Conservation (phyloP, 1,140 invertebrate species). For the Drosophila ogumai region DNA sequence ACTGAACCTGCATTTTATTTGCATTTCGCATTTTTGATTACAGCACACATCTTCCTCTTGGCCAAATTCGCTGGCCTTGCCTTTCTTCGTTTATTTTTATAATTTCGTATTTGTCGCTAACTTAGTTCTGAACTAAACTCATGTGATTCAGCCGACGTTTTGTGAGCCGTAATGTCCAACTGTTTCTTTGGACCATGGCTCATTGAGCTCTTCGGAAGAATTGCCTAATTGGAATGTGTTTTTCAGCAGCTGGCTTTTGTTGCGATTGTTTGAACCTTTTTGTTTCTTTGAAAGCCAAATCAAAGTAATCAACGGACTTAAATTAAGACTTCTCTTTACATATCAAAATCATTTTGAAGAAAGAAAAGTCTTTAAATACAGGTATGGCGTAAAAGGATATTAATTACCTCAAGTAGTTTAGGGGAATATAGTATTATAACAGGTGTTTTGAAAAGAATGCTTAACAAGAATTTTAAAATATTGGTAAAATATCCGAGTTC, state of each 20-base stretch:
- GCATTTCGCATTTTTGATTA: conserved; percentile 48
- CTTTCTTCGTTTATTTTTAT: conserved; percentile 14
- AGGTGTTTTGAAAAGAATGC: not conserved
- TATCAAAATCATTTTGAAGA: not conserved
- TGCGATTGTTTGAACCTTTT: not conserved
- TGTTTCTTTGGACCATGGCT: conserved; percentile 44
- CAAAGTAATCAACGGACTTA: not conserved
- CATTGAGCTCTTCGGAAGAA: conserved; percentile 25
- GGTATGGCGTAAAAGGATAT: no score
- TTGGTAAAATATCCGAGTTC: not conserved
- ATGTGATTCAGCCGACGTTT: conserved; percentile 38
- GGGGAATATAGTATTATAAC: not conserved
- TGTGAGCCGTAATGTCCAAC: conserved; percentile 35
- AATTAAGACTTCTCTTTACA: not conserved
- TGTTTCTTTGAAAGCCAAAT: not conserved
- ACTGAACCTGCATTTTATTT: conserved; percentile 50
- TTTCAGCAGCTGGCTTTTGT: conserved; percentile 1
- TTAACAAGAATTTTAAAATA: not conserved
- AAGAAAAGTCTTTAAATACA: not conserved
- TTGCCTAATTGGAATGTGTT: conserved; percentile 22
- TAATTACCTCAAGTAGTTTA: not conserved
- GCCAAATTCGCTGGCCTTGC: conserved; percentile 22
- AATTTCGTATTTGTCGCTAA: conserved; percentile 11
- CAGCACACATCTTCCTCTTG: conserved; percentile 5
- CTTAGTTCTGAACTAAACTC: conserved; percentile 9